These are phyloP conservation scores for Poeciliopsis occidentalis DNA, from an alignment of 2,113 vertebrate genomes.

Conservation along the genomic window DNA sequence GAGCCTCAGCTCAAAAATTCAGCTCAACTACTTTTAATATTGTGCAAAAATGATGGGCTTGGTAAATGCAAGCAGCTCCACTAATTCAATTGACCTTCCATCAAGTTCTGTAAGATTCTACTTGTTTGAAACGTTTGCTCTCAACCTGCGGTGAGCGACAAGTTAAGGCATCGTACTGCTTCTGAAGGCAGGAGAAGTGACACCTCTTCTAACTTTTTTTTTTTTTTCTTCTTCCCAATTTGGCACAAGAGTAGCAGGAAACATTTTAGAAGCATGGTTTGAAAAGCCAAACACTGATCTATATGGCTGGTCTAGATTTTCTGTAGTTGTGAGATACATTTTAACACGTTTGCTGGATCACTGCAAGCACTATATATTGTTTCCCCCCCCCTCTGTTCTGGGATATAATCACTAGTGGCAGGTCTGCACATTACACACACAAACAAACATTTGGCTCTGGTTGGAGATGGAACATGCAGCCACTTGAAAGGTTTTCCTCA, in stretches of 20 bases:
- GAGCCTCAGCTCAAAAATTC: conserved; percentile 59
- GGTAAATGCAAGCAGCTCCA: conserved; percentile 78
- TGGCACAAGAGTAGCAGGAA: conserved; percentile 29
- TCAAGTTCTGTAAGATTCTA: conserved; percentile 70
- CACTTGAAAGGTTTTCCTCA: conserved; percentile 15
- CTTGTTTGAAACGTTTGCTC: conserved; percentile 6
- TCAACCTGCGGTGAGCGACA: conserved; percentile 1
- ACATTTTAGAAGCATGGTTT: too few species aligned
- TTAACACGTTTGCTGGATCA: conserved; percentile 34
- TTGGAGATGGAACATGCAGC: conserved; percentile 40
- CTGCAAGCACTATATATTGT: background rate
- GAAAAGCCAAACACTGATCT: background rate
- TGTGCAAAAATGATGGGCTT: conserved; percentile 79
- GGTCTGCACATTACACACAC: conserved; percentile 36
- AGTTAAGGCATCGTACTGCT: conserved; percentile 70
- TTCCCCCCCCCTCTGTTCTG: conserved; percentile 27
- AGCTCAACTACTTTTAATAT: conserved; percentile 71
- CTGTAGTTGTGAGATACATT: conserved; percentile 22
- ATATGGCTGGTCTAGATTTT: conserved; percentile 20
- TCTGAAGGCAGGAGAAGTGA: conserved; percentile 51
- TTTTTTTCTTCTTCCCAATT: conserved; percentile 4
- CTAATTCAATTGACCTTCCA: conserved; percentile 37
- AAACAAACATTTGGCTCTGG: conserved; percentile 54
- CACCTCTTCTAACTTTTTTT: conserved; percentile 14
- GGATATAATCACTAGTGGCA: conserved; percentile 62